Conservation (phyloP, 2,888 invertebrate genomes). For the Monoplex corrugatus region DNA sequence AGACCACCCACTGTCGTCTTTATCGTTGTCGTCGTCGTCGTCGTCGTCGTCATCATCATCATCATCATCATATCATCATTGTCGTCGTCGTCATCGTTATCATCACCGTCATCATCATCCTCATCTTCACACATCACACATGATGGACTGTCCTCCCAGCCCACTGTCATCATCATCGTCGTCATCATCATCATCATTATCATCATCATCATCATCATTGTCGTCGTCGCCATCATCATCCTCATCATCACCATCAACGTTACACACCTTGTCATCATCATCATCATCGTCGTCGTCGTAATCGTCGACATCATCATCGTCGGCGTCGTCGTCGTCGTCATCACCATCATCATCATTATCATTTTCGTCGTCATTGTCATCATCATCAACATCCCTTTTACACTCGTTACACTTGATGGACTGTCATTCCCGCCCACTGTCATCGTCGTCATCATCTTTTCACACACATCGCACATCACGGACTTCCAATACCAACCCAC, state of each 20-base stretch:
- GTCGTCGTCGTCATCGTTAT: neutral
- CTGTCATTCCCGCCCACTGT: neutral
- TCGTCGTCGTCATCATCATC: neutral
- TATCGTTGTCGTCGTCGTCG: neutral
- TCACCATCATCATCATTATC: conserved; percentile 8
- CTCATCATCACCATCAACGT: neutral
- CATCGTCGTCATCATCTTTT: neutral
- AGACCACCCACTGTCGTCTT: neutral
- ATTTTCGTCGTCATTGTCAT: neutral
- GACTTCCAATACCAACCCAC: too few species aligned
- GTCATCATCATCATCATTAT: neutral
- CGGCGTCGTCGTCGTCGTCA: neutral
- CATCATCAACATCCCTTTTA: neutral
- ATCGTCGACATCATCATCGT: neutral
- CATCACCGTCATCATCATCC: neutral
- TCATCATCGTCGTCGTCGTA: neutral
- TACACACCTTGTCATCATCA: neutral
- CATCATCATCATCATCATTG: neutral
- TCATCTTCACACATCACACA: neutral
- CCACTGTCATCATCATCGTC: too few species aligned
- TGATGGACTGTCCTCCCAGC: too few species aligned
- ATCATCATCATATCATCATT: neutral
- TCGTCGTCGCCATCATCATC: neutral
- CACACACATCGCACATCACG: too few species aligned
- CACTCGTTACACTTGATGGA: neutral